phyloP scores from a whole-genome alignment of 1,140 invertebrate genomes.

The Pomacea maculata region DNA sequence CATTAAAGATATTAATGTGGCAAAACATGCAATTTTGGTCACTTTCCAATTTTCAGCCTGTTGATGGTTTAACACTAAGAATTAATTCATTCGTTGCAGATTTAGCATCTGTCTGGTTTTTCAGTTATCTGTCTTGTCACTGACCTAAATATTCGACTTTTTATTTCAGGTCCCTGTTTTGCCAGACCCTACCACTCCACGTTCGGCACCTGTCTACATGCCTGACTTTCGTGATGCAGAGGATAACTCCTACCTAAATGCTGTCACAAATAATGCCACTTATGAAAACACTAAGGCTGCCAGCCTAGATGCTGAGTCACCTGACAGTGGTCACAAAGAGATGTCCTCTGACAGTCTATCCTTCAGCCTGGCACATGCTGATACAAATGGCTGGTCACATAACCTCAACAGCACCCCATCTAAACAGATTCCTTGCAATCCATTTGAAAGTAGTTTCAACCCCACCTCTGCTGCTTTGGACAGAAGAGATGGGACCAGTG shows the following conservation, averaged over 20 bases:
- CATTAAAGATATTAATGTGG: not conserved
- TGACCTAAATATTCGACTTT: constrained; percentile 4
- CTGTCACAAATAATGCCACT: constrained; percentile 32
- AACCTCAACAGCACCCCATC: not conserved
- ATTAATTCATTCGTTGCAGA: not conserved
- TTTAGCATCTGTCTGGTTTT: not conserved
- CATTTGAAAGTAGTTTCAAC: constrained; percentile 30
- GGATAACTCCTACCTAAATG: constrained; percentile 37
- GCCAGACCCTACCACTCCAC: constrained; percentile 52
- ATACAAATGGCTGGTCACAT: not conserved
- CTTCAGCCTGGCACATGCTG: constrained; percentile 26
- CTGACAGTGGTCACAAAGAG: constrained; percentile 58
- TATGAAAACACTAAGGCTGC: constrained; percentile 45
- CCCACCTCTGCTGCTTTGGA: not conserved
- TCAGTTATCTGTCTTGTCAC: not conserved
- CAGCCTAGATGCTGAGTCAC: constrained; percentile 49
- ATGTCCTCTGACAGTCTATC: constrained; percentile 57
- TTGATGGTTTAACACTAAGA: not conserved
- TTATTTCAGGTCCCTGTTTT: constrained; percentile 42
- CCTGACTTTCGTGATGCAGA: constrained; percentile 39
- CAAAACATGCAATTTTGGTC: not conserved
- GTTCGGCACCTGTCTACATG: constrained; percentile 45
- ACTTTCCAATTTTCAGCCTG: not conserved
- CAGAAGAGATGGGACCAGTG: constrained; percentile 6
- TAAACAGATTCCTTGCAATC: constrained; percentile 30